Evolutionary conservation across 1,140 invertebrate species (phyloP).

Genomic region (Theocolax elegans): DNA sequence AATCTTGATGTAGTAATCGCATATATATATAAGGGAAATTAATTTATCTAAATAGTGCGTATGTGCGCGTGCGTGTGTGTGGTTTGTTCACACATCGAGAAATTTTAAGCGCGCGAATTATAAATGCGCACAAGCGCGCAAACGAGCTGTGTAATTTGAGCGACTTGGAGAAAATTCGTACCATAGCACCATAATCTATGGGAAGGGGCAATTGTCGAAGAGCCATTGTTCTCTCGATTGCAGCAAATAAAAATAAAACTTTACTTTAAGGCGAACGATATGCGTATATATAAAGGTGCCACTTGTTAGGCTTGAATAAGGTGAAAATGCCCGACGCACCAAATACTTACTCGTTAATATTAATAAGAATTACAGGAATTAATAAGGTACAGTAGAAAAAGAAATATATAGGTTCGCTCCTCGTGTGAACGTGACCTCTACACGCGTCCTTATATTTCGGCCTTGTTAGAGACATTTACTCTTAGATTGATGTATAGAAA

Average conservation of each 20-base stretch:
- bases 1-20: no score
- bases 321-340: neutral
- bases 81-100: no score
- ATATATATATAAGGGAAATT: no score
- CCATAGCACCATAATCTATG: no score
- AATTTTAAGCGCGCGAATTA: no score
- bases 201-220: no score
- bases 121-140: slow-evolving; percentile 7
- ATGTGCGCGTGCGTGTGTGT: slow-evolving; percentile 32
- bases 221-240: slow-evolving; percentile 13
- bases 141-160: neutral
- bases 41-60: no score
- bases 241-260: neutral
- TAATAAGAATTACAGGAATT: slow-evolving; percentile 61
- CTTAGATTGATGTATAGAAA: no score
- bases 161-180: no score
- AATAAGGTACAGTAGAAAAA: slow-evolving; percentile 49
- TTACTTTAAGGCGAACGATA: neutral
- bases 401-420: slow-evolving; percentile 35
- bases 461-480: no score
- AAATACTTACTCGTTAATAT: slow-evolving; percentile 56
- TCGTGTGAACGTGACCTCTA: slow-evolving; percentile 62
- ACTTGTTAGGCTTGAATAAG: neutral
- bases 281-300: neutral
- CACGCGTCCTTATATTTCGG: neutral